phyloP scores from a whole-genome alignment of 2,888 invertebrate genomes.

The Drosophila algonquin region DNA sequence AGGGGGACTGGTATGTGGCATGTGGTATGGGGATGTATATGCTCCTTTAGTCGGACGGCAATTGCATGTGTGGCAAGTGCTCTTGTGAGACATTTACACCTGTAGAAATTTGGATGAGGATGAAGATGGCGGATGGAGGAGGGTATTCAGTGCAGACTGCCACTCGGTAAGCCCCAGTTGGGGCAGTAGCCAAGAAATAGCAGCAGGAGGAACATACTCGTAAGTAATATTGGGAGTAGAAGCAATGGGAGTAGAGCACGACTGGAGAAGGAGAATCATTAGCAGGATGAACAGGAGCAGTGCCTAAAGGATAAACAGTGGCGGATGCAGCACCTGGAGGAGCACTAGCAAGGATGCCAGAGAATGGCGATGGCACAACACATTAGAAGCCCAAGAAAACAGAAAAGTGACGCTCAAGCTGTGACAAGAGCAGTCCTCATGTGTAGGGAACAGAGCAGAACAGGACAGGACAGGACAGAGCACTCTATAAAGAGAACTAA shows the following conservation, averaged over 20 bases:
- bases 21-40: not conserved
- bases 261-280: not conserved
- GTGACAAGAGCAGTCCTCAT: conserved; percentile 57
- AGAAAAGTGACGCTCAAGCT: conserved; percentile 60
- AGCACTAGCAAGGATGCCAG: not conserved
- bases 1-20: not conserved
- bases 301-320: not conserved
- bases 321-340: not conserved
- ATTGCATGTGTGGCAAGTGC: conserved; percentile 29
- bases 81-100: conserved; percentile 66
- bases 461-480: not conserved
- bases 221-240: not conserved
- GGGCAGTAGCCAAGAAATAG: not conserved
- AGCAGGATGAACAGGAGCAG: not conserved
- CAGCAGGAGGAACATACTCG: too few species aligned
- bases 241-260: not conserved
- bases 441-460: not conserved
- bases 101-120: conserved; percentile 60
- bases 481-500: not conserved
- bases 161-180: too few species aligned
- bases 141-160: too few species aligned
- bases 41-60: too few species aligned
- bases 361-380: conserved; percentile 31
- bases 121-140: too few species aligned
- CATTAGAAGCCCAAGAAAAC: conserved; percentile 65